Conservation (phyloP, 2,888 invertebrate species). For the Lymantria monacha region DNA sequence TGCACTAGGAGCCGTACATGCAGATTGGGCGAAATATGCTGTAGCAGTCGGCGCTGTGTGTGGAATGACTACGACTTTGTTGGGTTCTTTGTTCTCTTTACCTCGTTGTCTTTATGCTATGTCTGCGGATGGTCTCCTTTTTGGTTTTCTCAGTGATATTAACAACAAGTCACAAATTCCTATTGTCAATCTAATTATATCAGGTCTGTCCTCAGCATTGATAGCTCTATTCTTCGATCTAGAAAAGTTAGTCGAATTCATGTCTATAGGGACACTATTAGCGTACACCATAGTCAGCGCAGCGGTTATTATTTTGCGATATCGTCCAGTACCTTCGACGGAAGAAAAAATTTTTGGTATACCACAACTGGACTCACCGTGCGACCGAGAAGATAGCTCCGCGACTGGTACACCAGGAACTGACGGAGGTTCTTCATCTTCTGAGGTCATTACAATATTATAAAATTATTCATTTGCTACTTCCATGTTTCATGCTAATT, state of each 20-base stretch:
- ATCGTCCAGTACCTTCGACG: constrained; percentile 83
- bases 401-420: constrained; percentile 84
- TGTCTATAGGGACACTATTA: constrained; percentile 94
- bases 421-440: constrained; percentile 82
- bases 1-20: constrained; percentile 88
- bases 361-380: constrained; percentile 79
- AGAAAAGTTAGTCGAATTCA: constrained; percentile 94
- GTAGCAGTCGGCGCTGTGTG: constrained; percentile 93
- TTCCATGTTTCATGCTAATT: neutral
- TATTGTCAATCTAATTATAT: constrained; percentile 87
- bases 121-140: constrained; percentile 94
- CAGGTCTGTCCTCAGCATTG: constrained; percentile 88
- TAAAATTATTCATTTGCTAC: neutral
- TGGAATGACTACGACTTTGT: constrained; percentile 94
- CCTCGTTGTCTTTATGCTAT: constrained; percentile 95
- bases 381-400: constrained; percentile 83
- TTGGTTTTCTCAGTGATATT: constrained; percentile 89
- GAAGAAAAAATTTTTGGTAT: constrained; percentile 72
- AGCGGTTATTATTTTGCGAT: constrained; percentile 92
- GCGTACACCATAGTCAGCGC: constrained; percentile 96
- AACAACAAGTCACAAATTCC: constrained; percentile 92
- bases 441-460: constrained; percentile 52
- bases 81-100: constrained; percentile 92
- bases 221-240: constrained; percentile 94
- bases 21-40: constrained; percentile 92